phyloP scores from a whole-genome alignment of 2,797 vertebrate genomes.

The Acrossocheilus fasciatus region DNA sequence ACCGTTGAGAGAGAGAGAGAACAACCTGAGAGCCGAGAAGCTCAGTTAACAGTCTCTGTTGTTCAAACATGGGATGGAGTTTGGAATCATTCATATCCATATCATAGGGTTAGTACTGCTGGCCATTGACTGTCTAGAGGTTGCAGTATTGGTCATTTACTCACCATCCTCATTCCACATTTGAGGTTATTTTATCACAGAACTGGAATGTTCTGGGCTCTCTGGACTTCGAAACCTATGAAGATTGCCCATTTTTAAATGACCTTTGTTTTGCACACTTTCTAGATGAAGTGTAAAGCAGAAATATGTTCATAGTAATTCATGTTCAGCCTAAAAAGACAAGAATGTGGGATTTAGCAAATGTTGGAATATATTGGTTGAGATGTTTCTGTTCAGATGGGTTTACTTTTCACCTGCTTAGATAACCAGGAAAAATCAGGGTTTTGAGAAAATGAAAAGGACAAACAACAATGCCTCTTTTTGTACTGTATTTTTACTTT shows the following conservation, averaged over 20 bases:
- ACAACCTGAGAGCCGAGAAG: constrained; percentile 13
- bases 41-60: constrained; percentile 15
- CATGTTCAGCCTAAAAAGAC: constrained; percentile 45
- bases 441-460: constrained; percentile 65
- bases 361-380: constrained; percentile 41
- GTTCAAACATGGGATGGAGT: constrained; percentile 25
- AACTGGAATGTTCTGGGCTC: constrained; percentile 38
- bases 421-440: constrained; percentile 65
- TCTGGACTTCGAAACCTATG: constrained; percentile 2
- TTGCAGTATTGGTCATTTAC: constrained; percentile 33
- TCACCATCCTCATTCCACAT: constrained; percentile 27
- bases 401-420: constrained; percentile 58
- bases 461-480: constrained; percentile 71
- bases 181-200: constrained; percentile 47
- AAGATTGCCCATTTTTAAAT: constrained; percentile 49
- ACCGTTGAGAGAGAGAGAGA: not conserved
- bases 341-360: constrained; percentile 25
- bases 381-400: constrained; percentile 43
- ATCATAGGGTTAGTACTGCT: constrained; percentile 42
- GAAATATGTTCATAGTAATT: constrained; percentile 25
- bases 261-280: constrained; percentile 48
- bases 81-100: constrained; percentile 47
- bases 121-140: not conserved
- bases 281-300: constrained; percentile 36
- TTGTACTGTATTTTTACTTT: constrained; percentile 81